phyloP scores from a whole-genome alignment of 2,113 vertebrate genomes.

The Hemibagrus wyckioides region DNA sequence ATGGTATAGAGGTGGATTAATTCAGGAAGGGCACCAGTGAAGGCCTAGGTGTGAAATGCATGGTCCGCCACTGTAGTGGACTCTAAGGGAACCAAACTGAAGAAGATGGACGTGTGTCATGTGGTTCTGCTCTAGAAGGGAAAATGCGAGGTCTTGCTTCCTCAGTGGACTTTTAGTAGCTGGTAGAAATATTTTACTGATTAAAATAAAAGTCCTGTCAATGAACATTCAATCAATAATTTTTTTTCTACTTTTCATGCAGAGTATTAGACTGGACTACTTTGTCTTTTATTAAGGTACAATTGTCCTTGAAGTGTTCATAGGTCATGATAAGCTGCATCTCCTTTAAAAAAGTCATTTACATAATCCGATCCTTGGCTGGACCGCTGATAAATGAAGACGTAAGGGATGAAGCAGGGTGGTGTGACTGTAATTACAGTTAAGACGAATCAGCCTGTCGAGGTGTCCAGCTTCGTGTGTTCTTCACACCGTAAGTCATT shows the following conservation, averaged over 20 bases:
- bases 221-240: background rate
- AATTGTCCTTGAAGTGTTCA: constrained; percentile 22
- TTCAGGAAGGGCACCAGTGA: too few relatives aligned
- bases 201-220: background rate
- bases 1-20: too few relatives aligned
- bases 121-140: background rate
- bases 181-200: background rate
- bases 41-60: too few relatives aligned
- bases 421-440: constrained; percentile 56
- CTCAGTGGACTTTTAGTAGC: background rate
- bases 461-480: constrained; percentile 37
- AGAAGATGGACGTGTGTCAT: background rate
- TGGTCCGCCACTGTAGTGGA: background rate
- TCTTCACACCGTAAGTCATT: constrained; percentile 64
- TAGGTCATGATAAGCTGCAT: constrained; percentile 18
- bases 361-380: constrained; percentile 45
- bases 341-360: constrained; percentile 52
- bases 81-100: background rate
- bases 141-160: background rate
- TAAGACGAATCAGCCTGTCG: constrained; percentile 63
- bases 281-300: background rate
- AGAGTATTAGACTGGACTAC: background rate
- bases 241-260: background rate
- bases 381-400: constrained; percentile 55
- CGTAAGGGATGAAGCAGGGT: constrained; percentile 42